Evolutionary conservation across 2,888 invertebrate species (phyloP).

Genomic region (Pterostichus madidus): DNA sequence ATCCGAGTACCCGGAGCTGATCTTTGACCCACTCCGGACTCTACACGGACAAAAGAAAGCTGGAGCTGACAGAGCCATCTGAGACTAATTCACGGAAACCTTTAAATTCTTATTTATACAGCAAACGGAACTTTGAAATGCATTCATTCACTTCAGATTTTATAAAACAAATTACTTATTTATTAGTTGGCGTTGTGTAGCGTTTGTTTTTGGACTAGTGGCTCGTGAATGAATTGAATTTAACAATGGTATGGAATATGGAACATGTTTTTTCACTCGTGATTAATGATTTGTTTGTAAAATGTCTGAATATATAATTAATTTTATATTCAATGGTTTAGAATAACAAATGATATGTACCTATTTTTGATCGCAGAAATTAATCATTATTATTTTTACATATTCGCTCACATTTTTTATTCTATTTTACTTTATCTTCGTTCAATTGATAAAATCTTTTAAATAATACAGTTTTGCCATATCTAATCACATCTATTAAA

Average conservation of each 20-base stretch:
- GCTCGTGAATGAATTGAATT: slow-evolving; percentile 23
- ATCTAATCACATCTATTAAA: no score
- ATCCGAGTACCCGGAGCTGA: slow-evolving; percentile 53
- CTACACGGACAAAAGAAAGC: slow-evolving; percentile 55
- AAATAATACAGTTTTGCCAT: no score
- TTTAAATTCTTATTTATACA: slow-evolving; percentile 34
- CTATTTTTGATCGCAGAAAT: background rate
- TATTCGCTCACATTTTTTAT: background rate
- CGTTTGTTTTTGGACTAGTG: background rate
- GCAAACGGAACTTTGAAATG: slow-evolving; percentile 21
- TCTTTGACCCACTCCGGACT: slow-evolving; percentile 51
- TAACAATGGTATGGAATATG: slow-evolving; percentile 6
- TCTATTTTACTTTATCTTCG: background rate
- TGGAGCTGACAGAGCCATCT: slow-evolving; percentile 39
- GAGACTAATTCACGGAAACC: slow-evolving; percentile 35
- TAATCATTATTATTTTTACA: slow-evolving; percentile 22
- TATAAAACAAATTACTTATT: background rate
- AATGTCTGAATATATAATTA: slow-evolving; percentile 22
- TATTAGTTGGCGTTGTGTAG: background rate
- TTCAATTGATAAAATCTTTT: no score
- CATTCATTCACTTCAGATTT: background rate
- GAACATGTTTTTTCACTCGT: slow-evolving; percentile 23
- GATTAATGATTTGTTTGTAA: slow-evolving; percentile 43
- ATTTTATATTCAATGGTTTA: slow-evolving; percentile 12
- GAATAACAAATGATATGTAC: background rate